phyloP scores from a whole-genome alignment of 2,113 vertebrate species.

The Prolemur simus region DNA sequence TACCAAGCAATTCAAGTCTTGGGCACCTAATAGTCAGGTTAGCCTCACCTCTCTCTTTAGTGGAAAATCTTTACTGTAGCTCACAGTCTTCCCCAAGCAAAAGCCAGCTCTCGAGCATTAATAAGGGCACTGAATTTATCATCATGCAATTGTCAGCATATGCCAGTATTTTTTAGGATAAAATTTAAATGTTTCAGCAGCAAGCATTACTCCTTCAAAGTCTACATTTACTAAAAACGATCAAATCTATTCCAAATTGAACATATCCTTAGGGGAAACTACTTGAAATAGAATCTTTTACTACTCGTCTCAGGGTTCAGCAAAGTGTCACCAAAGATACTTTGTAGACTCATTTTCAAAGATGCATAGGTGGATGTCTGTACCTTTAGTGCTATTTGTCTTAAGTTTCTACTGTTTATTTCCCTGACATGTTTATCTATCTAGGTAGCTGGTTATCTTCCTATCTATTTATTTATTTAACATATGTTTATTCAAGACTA shows the following conservation, averaged over 20 bases:
- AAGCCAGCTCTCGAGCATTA: background rate
- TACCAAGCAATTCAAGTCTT: background rate
- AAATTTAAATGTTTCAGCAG: background rate
- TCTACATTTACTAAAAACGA: background rate
- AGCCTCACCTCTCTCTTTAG: background rate
- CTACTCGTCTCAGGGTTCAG: background rate
- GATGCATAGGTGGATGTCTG: background rate
- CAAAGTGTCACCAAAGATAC: background rate
- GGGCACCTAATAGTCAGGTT: background rate
- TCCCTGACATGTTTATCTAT: background rate
- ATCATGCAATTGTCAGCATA: background rate
- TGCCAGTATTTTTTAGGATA: background rate
- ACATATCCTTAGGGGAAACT: background rate
- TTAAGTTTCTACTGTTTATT: background rate
- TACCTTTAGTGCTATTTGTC: background rate
- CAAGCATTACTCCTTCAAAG: background rate
- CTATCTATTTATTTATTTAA: background rate
- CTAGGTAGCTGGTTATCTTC: background rate
- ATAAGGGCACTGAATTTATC: background rate
- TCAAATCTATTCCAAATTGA: background rate
- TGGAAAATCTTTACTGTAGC: background rate
- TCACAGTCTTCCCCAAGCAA: background rate
- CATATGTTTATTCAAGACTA: background rate
- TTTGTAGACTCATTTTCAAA: background rate
- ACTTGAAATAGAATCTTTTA: background rate